A percentile compares a stretch with the other conserved stretches of the same genome.
These are phyloP conservation scores for Proisotoma minuta DNA, from an alignment of 2,888 invertebrate genomes.

Conservation along the genomic window DNA sequence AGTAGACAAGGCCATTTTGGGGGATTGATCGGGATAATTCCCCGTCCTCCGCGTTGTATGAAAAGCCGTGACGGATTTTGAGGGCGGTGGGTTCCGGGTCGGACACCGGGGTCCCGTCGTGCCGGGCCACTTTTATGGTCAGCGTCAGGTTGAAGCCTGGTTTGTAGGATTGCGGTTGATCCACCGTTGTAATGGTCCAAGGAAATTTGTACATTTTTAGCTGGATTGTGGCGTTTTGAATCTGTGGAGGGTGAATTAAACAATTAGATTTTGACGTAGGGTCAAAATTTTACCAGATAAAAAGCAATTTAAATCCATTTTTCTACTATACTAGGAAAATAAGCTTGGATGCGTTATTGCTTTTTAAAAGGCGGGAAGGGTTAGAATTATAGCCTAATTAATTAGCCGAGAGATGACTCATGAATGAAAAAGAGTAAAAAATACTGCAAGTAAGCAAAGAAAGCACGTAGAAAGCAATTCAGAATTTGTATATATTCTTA, in stretches of 20 bases:
- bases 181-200: slow-evolving; percentile 69
- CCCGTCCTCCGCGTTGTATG: slow-evolving; percentile 51
- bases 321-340: too few species aligned
- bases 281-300: too few species aligned
- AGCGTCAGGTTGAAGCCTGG: slow-evolving; percentile 74
- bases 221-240: slow-evolving; percentile 56
- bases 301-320: too few species aligned
- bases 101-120: slow-evolving; percentile 63
- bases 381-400: too few species aligned
- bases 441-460: too few species aligned
- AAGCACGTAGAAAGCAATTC: too few species aligned
- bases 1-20: slow-evolving; percentile 60
- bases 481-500: too few species aligned
- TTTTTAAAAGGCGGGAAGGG: too few species aligned
- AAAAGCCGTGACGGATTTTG: slow-evolving; percentile 60
- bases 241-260: neutral
- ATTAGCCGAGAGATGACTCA: too few species aligned
- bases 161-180: slow-evolving; percentile 79
- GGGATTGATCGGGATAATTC: slow-evolving; percentile 50
- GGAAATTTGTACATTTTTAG: slow-evolving; percentile 70
- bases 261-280: neutral
- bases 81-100: slow-evolving; percentile 50
- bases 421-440: too few species aligned
- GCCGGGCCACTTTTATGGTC: slow-evolving; percentile 55
- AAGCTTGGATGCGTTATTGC: too few species aligned